Base-by-base conservation (phyloP, 2,113 vertebrate species). In the Thalassoma bifasciatum region DNA sequence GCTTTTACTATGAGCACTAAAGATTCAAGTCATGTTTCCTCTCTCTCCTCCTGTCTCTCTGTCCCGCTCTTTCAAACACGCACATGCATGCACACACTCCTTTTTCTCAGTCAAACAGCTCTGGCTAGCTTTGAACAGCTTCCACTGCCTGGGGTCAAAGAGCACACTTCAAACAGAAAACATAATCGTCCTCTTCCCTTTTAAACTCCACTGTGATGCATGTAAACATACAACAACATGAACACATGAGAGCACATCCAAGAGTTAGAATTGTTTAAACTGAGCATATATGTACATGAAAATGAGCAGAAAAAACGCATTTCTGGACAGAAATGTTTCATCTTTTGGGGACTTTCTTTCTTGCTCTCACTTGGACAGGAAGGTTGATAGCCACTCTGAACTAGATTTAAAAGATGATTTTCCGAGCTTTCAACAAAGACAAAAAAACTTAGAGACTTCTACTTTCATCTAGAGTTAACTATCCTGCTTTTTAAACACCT, bases 11-110 rank as follows among this genome's bases (percentile, higher is more conserved):
- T 49, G 14, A 23, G 16, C 10, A 9, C 7, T 19, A 76, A 19
- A 47, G 75, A 57, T 66, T 77, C 52, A 57, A 69, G 57, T 78
- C 68, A 57, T 68, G 82, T 84, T 81, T 87, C 53, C 66, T 67
- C 59, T 10, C 24, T 73, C 23, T n/a, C 64, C 44, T 36, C 62
- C 70, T 9, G 5, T 49, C 58, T 21, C 17, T 23, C 8, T 1
- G 4, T 14, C 42, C 70, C 21, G 16, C 60, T 38, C 40, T 11
- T 22, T 17, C 10, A 49, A n/a, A 12, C 34, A 26, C 36, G 21
- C 46, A 42, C 13, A 37, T n/a, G 37, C 46, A 17, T 4, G 0
- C n/a, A 40, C 10, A 16, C 22, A 22, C 40, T 58, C 52, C 3
- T 23, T 10, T 60, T 10, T 19, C 34, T 53, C 42, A 7, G 54